Evolutionary conservation across 1,140 invertebrate genomes (phyloP), one percentile per base, ranked within the genome.

Genomic region (Hydropsyche tenuis): DNA sequence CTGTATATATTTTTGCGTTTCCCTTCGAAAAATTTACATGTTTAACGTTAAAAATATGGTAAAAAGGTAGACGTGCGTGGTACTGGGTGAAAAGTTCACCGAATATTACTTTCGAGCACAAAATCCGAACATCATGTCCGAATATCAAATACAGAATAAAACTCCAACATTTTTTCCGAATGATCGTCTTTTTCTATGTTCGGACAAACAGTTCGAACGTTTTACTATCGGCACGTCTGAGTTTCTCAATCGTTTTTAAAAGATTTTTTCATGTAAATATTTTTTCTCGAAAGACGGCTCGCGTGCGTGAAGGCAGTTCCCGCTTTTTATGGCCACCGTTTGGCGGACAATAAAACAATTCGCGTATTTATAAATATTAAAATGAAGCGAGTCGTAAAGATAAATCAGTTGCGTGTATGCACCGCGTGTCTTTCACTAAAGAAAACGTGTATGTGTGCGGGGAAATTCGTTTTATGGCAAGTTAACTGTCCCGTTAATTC

Each of bases 41-140:
- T 16, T 65, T 65, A 65, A 45, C 63, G 30, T 42, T 16, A 20
- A 65, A 65, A 65, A 65, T 65, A 65, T 65, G 63, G 63, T 27
- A 65, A 65, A 43, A 22, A 65, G 63, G 63, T 42, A n/a, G 63
- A 23, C 42, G 37, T 65, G 20, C 63, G 27, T 65, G 63, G 30
- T 16, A 22, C 56, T 20, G 23, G 11, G 20, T 20, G 22, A 60
- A 60, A 27, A 60, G 22, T 60, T 60, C 22, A 11, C 11, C 56
- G 56, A 25, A 27, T 18, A 16, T 46, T 46, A n/a, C 16, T 60
- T 60, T 25, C 20, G 9, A 27, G 22, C 23, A 37, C 30, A 9
- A 37, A 37, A 37, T 37, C n/a, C n/a, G n/a, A n/a, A n/a, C n/a
- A n/a, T n/a, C n/a, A n/a, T n/a, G n/a, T n/a, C n/a, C n/a, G n/a